Evolutionary conservation across 2,113 vertebrate genomes (phyloP), one percentile per base, ranked within the genome.

Genomic region (Mormyrus iriodes): DNA sequence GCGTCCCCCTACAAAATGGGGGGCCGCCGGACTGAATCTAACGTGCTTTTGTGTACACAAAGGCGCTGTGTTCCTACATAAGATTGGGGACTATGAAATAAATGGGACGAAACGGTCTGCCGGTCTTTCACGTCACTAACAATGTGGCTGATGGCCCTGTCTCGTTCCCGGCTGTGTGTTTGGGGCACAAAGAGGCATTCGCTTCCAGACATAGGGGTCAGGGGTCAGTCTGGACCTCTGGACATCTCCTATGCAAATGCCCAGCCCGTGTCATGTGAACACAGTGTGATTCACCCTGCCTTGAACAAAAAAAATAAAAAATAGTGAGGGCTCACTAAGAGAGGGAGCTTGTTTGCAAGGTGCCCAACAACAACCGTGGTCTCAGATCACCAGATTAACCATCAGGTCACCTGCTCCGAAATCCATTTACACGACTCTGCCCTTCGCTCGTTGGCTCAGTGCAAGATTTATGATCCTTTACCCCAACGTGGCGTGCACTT

Each of bases 321-420:
- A 39, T 65, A 24, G 35, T 13, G 35, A 48, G 24, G 90, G 85
- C n/a, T n/a, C n/a, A n/a, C n/a, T 90, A 90, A 39, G 76, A 69
- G 65, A 0, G 15, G 92, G 86, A 0, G 91, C 65, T 91, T 94
- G 89, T 65, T 79, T 65, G 79, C 88, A 86, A 61, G 89, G 88
- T 0, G 82, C 92, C 93, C 94, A 95, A 53, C 49, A 27, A 42
- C 51, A 82, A 53, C 48, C 10, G 90, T 90, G 93, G 94, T 94
- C 95, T 96, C 95, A 94, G 95, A 97, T 96, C 96, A 95, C 91
- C 93, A 96, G 96, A 97, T 96, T 95, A 97, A 95, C 96, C 96
- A 93, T 95, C 96, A 96, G 97, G 97, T 97, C 96, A 97, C 97
- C 95, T 96, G 94, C 96, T 96, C 94, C 94, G 93, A 96, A 97